Evolutionary conservation across 2,888 invertebrate genomes (phyloP).

Genomic region (Tanaodytes sp.): DNA sequence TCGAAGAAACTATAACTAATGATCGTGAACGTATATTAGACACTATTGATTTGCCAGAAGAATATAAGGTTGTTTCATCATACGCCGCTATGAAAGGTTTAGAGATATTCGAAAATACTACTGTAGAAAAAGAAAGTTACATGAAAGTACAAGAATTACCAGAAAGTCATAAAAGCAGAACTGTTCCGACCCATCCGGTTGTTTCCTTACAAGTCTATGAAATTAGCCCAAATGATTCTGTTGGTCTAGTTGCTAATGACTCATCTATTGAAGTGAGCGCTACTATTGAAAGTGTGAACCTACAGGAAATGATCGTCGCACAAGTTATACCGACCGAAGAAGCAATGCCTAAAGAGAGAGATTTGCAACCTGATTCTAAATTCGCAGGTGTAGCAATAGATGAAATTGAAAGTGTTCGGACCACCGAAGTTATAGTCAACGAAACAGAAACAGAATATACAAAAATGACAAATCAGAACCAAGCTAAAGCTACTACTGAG

Average conservation of each 20-base stretch:
- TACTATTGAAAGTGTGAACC: constrained; percentile 69
- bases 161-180: constrained; percentile 75
- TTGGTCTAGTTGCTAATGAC: constrained; percentile 72
- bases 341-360: constrained; percentile 71
- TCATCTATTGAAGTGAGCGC: constrained; percentile 72
- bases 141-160: constrained; percentile 75
- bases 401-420: constrained; percentile 73
- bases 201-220: constrained; percentile 75
- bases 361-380: constrained; percentile 69
- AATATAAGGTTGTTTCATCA: constrained; percentile 72
- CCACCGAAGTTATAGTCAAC: constrained; percentile 74
- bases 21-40: constrained; percentile 78
- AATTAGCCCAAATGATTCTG: constrained; percentile 71
- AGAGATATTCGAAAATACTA: constrained; percentile 77
- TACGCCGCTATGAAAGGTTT: constrained; percentile 78
- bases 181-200: constrained; percentile 74
- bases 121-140: constrained; percentile 79
- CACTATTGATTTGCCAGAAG: constrained; percentile 67
- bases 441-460: constrained; percentile 74
- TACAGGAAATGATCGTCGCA: constrained; percentile 75
- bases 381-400: constrained; percentile 72
- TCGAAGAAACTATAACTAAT: constrained; percentile 77
- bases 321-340: constrained; percentile 77
- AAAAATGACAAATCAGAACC: constrained; percentile 66
- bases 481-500: constrained; percentile 73